Evolutionary conservation across 2,797 vertebrate species (phyloP), one percentile per base, ranked within the genome.

Genomic region (Cheirogaleus major): DNA sequence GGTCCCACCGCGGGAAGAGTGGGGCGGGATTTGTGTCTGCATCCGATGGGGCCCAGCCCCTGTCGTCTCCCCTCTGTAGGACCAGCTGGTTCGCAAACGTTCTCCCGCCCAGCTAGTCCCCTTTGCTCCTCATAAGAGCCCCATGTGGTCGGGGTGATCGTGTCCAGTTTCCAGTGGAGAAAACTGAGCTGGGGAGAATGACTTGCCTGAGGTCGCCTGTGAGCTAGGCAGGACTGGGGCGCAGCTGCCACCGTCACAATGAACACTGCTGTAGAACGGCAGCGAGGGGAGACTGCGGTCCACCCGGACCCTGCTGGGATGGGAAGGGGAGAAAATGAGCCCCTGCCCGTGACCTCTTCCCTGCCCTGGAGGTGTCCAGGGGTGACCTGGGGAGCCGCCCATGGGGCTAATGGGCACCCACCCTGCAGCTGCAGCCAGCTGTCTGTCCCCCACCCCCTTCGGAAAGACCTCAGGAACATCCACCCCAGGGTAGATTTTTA

Each of bases 111-210:
- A 67, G n/a, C 45, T 63, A 14, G 41, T 63, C 50, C 75, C n/a
- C 9, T 59, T 38, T 45, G 35, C 43, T 11, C 48, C 9, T 69
- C 35, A 5, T 27, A 32, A 43, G 81, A 43, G 59, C 55, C 75
- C 79, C 9, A 11, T n/a, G 2, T 0, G 14, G 4, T n/a, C 81
- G 50, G 27, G 45, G 57, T 73, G 65, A 38, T 92, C 67, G 12
- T 72, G 52, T 91, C 22, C 25, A 11, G 41, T 88, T 82, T 93
- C 93, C 41, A 63, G 38, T 65, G 43, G 76, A 89, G 93, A 88
- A 82, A 88, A 69, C 18, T 2, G 6, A 61, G 14, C 12, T 70
- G 50, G 27, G 13, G 61, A 72, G 65, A 59, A 41, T 35, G 59
- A 70, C 67, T 41, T 41, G 55, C 30, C 67, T 48, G 35, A 69